Base-by-base conservation (phyloP, 2,113 vertebrate species). In the Ochotona curzoniae region DNA sequence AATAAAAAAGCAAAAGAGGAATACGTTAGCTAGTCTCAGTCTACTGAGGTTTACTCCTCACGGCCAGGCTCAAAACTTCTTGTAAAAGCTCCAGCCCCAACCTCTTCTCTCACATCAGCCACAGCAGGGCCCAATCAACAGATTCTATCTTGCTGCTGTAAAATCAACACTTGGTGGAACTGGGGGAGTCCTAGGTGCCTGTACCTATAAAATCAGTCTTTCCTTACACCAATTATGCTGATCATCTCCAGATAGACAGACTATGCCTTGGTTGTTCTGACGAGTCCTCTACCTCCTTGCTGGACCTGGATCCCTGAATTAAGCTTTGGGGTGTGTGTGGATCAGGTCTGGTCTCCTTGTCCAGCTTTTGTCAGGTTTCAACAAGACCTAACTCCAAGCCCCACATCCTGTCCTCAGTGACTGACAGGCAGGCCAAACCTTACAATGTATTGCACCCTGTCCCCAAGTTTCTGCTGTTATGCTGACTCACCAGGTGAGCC, bases 1-100 rank as follows among this genome's bases (percentile, higher is more conserved):
- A 96, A 83, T 32, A 47, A 51, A 7, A 79, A 69, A 79, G n/a
- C 67, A 38, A 80, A 76, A 79, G 81, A 87, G 54, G 86, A 64
- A 4, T 11, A 44, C 5, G 83, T 88, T 82, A 5, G 4, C 61
- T 35, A n/a, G 61, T 64, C 15, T 92, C 21, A 6, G 44, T 49
- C 74, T 93, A 63, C 49, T 3, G 20, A 35, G 4, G 12, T 12
- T 4, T 12, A 74, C 20, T 17, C 5, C 25, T 91, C 70, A 79
- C 6, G 75, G 20, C n/a, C 60, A 35, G 69, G 21, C 12, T 73
- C 26, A 21, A 25, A 17, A 23, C 32, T 69, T 71, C n/a, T 38
- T 15, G 26, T 18, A 23, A 57, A 1, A 30, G 28, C 63, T 5
- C 28, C 28, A 49, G 76, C 35, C 67, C 23, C 54, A 66, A 67